These are phyloP conservation scores for Epinotia bilunana DNA, from an alignment of 2,888 invertebrate genomes.

Conservation along the genomic window DNA sequence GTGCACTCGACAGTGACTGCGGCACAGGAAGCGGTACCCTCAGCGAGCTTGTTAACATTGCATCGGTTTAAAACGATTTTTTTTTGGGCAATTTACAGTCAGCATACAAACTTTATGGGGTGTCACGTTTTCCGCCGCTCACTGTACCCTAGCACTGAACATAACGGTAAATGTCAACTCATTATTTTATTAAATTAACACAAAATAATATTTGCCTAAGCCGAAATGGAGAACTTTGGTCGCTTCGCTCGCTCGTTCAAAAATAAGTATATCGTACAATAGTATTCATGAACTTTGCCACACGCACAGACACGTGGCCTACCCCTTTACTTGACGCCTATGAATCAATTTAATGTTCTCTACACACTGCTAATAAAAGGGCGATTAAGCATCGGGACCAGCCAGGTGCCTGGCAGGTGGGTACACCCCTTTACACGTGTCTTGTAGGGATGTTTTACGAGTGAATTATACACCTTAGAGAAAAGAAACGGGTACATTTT, in stretches of 20 bases:
- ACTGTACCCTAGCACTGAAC: too few relatives aligned
- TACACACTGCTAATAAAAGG: slow-evolving; percentile 9
- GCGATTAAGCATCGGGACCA: slow-evolving; percentile 9
- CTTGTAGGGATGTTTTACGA: background rate
- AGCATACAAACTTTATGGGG: too few relatives aligned
- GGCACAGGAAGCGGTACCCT: background rate
- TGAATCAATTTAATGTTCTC: slow-evolving; percentile 21
- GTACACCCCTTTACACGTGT: slow-evolving; percentile 13
- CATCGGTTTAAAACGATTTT: background rate
- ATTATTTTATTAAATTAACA: too few relatives aligned
- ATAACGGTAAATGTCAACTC: too few relatives aligned
- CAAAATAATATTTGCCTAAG: too few relatives aligned
- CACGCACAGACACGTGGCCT: background rate
- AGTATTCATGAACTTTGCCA: background rate
- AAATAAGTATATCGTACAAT: background rate
- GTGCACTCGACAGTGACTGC: background rate
- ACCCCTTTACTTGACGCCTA: background rate
- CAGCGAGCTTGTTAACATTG: slow-evolving; percentile 5
- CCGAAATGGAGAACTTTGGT: too few relatives aligned
- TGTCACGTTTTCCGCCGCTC: too few relatives aligned
- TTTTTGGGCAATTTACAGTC: too few relatives aligned
- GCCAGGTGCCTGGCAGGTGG: slow-evolving; percentile 31
- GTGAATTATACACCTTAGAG: too few relatives aligned
- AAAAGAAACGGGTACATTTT: background rate
- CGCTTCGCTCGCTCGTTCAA: too few relatives aligned